Evolutionary conservation across 2,888 invertebrate genomes (phyloP), one percentile per base, ranked within the genome.

Genomic region (Ariolimax columbianus): DNA sequence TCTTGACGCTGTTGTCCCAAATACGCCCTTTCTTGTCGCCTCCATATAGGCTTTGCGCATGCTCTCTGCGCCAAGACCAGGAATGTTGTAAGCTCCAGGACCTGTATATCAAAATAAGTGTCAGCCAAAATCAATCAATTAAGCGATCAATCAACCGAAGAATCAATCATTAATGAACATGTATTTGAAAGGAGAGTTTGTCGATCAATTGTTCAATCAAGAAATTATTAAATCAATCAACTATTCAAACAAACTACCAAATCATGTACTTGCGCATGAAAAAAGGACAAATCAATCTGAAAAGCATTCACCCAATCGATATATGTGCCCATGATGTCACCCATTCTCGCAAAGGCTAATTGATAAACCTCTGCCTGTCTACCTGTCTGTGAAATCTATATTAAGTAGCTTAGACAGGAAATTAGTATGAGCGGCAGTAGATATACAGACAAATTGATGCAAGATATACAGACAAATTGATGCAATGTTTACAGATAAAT

Each of bases 21-120:
- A 94, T 75, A 92, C 94, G 1, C 94, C 94, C 68, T 92, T 90
- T 75, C 93, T 88, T 6, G 93, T 93, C 79, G 93, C 92, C 88
- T 93, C 93, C 55, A 94, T 90, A 88, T 94, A 93, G 0, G 94
- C 94, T 86, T 91, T 93, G 66, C 92, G 88, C 92, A 94, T 92
- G 86, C 93, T 93, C 70, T 94, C 93, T 33, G 93, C 91, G 0
- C 93, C 93, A 91, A 94, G 91, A 30, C 94, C 94, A 19, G 90
- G 86, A n/a, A 91, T 90, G 87, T 93, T 93, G 89, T 94, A 94
- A 6, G 93, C 89, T 17, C 93, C 94, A 11, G 94, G 94, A 82
- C 94, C 94, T 92, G 89, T 11, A 85, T 11, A 36, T 30, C 3
- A 40, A 14, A 63, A 55, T 26, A 40, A 9, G 30, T 43, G 40